These are phyloP conservation scores for Scartelaos histophorus DNA, from an alignment of 2,113 vertebrate genomes.

Conservation along the genomic window DNA sequence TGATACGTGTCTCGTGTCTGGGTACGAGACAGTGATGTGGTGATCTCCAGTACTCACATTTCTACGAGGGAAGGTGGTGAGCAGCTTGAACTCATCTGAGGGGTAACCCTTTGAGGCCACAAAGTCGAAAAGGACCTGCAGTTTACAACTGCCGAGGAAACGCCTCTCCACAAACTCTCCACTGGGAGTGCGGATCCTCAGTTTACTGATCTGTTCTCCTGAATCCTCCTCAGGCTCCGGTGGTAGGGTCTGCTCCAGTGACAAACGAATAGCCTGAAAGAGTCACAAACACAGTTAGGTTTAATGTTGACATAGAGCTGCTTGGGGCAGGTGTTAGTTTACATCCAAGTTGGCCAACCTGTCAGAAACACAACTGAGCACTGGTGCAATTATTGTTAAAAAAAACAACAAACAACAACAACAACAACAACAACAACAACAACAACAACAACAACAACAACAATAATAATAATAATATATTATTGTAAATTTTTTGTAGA, in stretches of 20 bases:
- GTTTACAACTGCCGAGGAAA: constrained; percentile 92
- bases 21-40: background rate
- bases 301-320: constrained; percentile 49
- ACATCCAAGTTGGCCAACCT: background rate
- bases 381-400: too few relatives aligned
- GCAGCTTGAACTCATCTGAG: constrained; percentile 94
- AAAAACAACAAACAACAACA: too few relatives aligned
- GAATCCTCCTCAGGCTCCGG: constrained; percentile 89
- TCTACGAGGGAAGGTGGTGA: constrained; percentile 99
- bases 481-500: background rate
- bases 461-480: too few relatives aligned
- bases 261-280: constrained; percentile 91
- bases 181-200: constrained; percentile 93
- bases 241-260: constrained; percentile 92
- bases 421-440: too few relatives aligned
- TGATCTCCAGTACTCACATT: constrained; percentile 80
- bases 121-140: constrained; percentile 97
- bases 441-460: too few relatives aligned
- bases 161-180: constrained; percentile 95
- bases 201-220: constrained; percentile 90
- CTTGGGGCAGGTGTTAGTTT: constrained; percentile 12
- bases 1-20: constrained; percentile 12
- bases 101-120: constrained; percentile 98
- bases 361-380: background rate
- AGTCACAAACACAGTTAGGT: background rate